Conservation (phyloP, 2,888 invertebrate species). For the Pristionchus japonicus region DNA sequence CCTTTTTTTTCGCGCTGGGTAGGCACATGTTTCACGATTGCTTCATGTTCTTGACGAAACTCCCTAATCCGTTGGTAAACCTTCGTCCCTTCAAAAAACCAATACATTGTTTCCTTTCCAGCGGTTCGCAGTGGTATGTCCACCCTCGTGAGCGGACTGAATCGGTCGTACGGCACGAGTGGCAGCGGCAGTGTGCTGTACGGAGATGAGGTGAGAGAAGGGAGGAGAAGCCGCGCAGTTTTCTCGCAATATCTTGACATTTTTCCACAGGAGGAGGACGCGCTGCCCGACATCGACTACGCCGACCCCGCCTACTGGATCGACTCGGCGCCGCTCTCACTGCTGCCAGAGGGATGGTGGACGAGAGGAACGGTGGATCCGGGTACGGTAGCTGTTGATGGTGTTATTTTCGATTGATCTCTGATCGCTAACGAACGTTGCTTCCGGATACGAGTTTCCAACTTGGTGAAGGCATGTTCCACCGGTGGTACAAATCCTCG, state of each 20-base stretch:
- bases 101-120: constrained; percentile 1
- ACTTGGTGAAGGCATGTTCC: no score
- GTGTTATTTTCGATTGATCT: no score
- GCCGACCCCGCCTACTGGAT: constrained; percentile 67
- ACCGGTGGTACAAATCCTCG: no score
- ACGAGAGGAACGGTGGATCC: constrained; percentile 56
- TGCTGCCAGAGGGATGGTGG: constrained; percentile 64
- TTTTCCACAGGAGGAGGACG: constrained; percentile 35
- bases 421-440: no score
- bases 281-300: constrained; percentile 50
- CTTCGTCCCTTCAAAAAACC: no score
- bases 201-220: constrained; percentile 48
- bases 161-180: constrained; percentile 61
- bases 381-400: constrained; percentile 18
- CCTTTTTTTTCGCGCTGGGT: not conserved
- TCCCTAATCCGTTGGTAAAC: no score
- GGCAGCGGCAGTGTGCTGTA: constrained; percentile 56
- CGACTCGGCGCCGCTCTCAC: constrained; percentile 60
- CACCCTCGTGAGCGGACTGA: constrained; percentile 55
- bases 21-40: not conserved
- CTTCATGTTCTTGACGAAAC: not conserved
- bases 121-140: constrained; percentile 52
- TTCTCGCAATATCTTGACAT: not conserved
- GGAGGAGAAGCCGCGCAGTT: constrained; percentile 22
- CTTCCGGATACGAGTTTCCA: no score